phyloP scores from a whole-genome alignment of 1,140 invertebrate species.

The Drosophila repletoides region DNA sequence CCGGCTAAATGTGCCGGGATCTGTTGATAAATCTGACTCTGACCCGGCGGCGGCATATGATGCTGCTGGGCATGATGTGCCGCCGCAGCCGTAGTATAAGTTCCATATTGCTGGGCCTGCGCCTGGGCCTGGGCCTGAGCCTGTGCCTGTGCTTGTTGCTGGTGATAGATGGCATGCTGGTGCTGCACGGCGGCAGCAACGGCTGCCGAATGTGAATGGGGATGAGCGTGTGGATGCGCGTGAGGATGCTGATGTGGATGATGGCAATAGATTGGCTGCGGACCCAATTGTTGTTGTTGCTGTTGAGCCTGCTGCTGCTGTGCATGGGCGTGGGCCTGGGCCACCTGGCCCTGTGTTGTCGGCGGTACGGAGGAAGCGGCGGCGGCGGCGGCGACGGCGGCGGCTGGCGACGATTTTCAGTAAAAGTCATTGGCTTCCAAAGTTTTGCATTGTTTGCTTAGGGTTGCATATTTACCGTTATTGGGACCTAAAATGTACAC shows the following conservation, averaged over 20 bases:
- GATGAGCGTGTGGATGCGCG: conserved; percentile 79
- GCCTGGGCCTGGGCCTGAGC: conserved; percentile 42
- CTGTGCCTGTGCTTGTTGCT: conserved; percentile 68
- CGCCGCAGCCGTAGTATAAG: conserved; percentile 67
- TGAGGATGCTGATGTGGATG: conserved; percentile 78
- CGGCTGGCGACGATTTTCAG: conserved; percentile 89
- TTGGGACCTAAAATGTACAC: conserved; percentile 83
- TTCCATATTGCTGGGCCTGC: conserved; percentile 71
- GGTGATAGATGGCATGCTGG: conserved; percentile 79
- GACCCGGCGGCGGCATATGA: conserved; percentile 63
- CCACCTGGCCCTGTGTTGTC: conserved; percentile 62
- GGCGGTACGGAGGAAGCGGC: conserved; percentile 58
- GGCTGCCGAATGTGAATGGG: conserved; percentile 78
- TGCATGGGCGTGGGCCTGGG: conserved; percentile 38
- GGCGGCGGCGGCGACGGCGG: conserved; percentile 62
- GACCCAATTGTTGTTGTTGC: conserved; percentile 79
- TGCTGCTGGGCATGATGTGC: conserved; percentile 74
- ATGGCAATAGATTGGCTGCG: conserved; percentile 78
- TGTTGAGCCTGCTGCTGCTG: conserved; percentile 52
- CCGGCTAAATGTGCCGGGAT: conserved; percentile 73
- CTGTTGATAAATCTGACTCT: conserved; percentile 80
- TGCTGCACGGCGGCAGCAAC: conserved; percentile 77
- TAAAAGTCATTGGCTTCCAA: conserved; percentile 96
- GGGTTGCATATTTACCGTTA: conserved; percentile 94
- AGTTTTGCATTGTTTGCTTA: conserved; percentile 97